Conservation (phyloP, 2,113 vertebrate genomes). For the Illadopsis cleaveri region DNA sequence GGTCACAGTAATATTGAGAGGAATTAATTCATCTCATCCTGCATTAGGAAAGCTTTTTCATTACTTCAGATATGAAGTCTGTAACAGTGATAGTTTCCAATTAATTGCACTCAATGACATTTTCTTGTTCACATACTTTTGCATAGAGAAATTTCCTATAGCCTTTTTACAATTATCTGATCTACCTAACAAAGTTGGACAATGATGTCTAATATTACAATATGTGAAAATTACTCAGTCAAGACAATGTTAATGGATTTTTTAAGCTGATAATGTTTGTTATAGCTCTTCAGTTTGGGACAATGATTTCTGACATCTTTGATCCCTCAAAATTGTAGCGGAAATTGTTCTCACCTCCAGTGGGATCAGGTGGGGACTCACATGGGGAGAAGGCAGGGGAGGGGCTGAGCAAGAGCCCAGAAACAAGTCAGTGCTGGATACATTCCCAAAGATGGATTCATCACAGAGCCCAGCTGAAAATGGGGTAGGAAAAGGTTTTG, state of each 20-base stretch:
- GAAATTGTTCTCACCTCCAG: background rate
- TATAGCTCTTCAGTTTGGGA: background rate
- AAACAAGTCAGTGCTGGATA: background rate
- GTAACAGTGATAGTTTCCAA: background rate
- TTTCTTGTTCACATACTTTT: background rate
- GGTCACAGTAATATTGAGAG: background rate
- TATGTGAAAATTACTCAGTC: background rate
- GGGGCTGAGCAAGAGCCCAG: background rate
- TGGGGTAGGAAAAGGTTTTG: background rate
- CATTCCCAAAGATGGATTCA: background rate
- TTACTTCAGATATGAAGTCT: background rate
- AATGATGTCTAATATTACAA: background rate
- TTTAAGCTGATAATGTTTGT: background rate
- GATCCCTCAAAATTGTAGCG: background rate
- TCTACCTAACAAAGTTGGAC: background rate
- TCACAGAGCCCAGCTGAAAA: background rate
- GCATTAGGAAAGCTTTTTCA: background rate
- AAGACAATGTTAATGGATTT: background rate
- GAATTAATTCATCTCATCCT: background rate
- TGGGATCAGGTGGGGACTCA: background rate
- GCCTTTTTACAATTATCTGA: background rate
- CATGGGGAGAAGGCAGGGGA: background rate
- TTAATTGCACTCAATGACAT: background rate
- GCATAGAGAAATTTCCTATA: background rate
- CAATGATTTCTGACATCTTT: background rate